phyloP scores from a whole-genome alignment of 2,888 invertebrate genomes.

The Dicroscelio sp. region DNA sequence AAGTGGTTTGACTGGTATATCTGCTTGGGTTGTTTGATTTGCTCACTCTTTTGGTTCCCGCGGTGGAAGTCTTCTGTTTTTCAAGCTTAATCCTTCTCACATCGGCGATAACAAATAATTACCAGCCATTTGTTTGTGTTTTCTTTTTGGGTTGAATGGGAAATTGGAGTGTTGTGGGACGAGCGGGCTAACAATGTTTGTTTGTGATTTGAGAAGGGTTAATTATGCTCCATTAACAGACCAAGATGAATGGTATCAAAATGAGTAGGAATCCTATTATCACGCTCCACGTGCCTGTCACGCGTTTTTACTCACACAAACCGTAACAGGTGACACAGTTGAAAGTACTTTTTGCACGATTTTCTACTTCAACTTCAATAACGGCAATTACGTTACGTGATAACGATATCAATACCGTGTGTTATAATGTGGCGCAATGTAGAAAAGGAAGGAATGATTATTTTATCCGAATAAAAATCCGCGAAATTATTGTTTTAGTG shows the following conservation, averaged over 20 bases:
- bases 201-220: constrained; percentile 70
- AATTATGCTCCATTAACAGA: constrained; percentile 65
- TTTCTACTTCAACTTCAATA: constrained; percentile 33
- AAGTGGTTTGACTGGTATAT: too few relatives aligned
- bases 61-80: too few relatives aligned
- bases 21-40: too few relatives aligned
- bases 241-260: constrained; percentile 64
- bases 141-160: too few relatives aligned
- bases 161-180: too few relatives aligned
- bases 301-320: constrained; percentile 68
- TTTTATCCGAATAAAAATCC: too few relatives aligned
- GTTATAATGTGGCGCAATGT: constrained; percentile 74
- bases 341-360: constrained; percentile 58
- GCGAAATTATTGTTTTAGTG: not conserved
- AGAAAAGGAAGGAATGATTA: not conserved
- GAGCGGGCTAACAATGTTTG: too few relatives aligned
- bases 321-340: constrained; percentile 70
- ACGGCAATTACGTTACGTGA: constrained; percentile 6
- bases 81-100: too few relatives aligned
- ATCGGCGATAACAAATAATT: too few relatives aligned
- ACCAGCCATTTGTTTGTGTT: too few relatives aligned
- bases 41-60: too few relatives aligned
- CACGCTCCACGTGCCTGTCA: constrained; percentile 75
- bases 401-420: constrained; percentile 34
- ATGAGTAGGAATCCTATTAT: constrained; percentile 63